Evolutionary conservation across 2,888 invertebrate genomes (phyloP), one percentile per base, ranked within the genome.

Genomic region (Archaeoteleia sp.): DNA sequence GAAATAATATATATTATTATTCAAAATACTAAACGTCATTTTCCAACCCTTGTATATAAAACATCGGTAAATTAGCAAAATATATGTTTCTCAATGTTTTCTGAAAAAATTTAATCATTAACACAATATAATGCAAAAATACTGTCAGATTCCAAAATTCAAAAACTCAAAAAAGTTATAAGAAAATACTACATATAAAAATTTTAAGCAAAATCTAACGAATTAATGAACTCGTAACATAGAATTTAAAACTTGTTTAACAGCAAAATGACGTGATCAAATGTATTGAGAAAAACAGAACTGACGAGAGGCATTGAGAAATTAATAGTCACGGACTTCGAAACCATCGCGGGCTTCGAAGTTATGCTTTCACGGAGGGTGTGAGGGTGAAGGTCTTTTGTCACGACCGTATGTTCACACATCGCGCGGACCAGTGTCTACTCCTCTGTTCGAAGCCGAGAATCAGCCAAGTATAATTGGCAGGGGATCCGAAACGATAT

Each of bases 401-500:
- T 67, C 40, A 40, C 29, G 73, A 77, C 82, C 81, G 77, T 82
- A 82, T 82, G 82, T 82, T 82, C 82, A 74, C 79, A 73, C 77
- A 70, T 81, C 74, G 25, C 7, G 43, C 74, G 61, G 74, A 72
- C 73, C 68, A 62, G 65, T 58, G 69, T 69, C 74, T 66, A 55
- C 42, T 46, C 54, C 65, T 65, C 42, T 57, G 55, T 48, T 55
- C 55, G 34, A 51, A 60, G 65, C 67, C 40, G 60, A 63, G 51
- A 68, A 71, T 66, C 71, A 60, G 66, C 40, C 55, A 54, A 51
- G 72, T 67, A 82, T 83, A 83, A 83, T 83, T 83, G 83, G 79
- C 82, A 76, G 75, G 81, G 80, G 79, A 70, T 76, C 72, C 74
- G 74, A 65, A 78, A 78, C 78, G 80, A 82, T 82, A 82, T 82